Evolutionary conservation across 2,797 vertebrate genomes (phyloP), one percentile per base, ranked within the genome.

Genomic region (Micropoecilia bifurca): DNA sequence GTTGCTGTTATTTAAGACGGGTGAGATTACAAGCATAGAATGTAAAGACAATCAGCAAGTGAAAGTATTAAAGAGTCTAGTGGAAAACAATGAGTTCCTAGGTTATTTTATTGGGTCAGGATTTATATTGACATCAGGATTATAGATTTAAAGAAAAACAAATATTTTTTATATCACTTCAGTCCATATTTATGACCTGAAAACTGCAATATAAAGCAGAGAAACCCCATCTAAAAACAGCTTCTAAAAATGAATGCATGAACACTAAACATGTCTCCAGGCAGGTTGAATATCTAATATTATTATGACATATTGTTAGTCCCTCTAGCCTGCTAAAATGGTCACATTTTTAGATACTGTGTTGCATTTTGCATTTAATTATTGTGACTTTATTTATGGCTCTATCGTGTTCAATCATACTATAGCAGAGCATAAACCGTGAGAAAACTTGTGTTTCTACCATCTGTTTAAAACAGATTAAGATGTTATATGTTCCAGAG

Each of bases 391-490:
- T 79, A 80, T 76, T 61, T 77, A 55, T 33, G 12, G 75, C 57
- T 59, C 53, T 78, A 59, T 89, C 78, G 50, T 90, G 87, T 91
- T 92, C 88, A 91, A 91, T 89, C 83, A 77, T n/a, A 75, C 72
- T 53, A 78, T 73, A 86, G 53, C 83, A 20, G 39, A 83, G 78
- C 78, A 83, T 77, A 93, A 92, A 93, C 91, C 86, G 78, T 25
- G 20, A 39, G 63, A 22, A 10, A 83, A 90, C 91, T 87, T 81
- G 79, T 78, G 83, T 85, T 86, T 77, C 30, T 13, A 88, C 88
- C 89, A 90, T 78, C 88, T 92, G 75, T 53, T 61, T 85, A 86
- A 86, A 83, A 84, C 57, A 85, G 80, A 80, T 75, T 63, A 72
- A 88, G 81, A 83, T 83, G 83, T 88, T 90, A 88, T 48, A 25